Base-by-base conservation (phyloP, 1,140 invertebrate genomes). In the Anastrepha ludens region DNA sequence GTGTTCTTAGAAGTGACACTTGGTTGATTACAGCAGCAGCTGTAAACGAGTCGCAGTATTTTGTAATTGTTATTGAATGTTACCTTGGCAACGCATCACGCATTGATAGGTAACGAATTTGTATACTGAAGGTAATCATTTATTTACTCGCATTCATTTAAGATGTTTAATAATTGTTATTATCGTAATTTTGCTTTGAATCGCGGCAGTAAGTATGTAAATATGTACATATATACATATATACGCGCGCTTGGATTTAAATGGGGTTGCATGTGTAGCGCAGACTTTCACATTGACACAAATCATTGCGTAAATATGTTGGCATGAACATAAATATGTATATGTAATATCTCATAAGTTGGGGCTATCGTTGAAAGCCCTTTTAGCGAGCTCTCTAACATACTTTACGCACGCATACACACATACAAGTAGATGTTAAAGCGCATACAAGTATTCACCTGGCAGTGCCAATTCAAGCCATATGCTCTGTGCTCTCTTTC, bases 31-130 rank as follows among this genome's bases (percentile, higher is more conserved):
- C 7, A 3, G 3, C 47, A 2, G 47, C 17, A 20, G 47, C 0
- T 74, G 4, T 0, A 20, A 81, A 55, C 1, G n/a, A 6, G 3
- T 20, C n/a, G 74, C 74, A 20, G 55, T 55, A 55, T 81, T 81
- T 55, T 2, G 74, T 55, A 58, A 29, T 81, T 81, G 74, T 81
- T 81, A 81, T 81, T 81, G 74, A 55, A 55, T 3, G 47, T 29
- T 81, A 58, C 74, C n/a, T 81, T 81, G 47, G 0, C 74, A 55
- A 81, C 74, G 47, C 47, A 9, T 6, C n/a, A 41, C n/a, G 2
- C 47, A 50, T 11, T 81, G 74, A 81, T 81, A 81, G 55, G 47
- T 17, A 81, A 41, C 50, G n/a, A 20, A 81, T 81, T 81, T 81
- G n/a, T 81, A 58, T 81, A 29, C 9, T 7, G 7, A 55, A 55